These are phyloP conservation scores for Pholis gunnellus DNA, from an alignment of 2,113 vertebrate genomes.

Conservation along the genomic window DNA sequence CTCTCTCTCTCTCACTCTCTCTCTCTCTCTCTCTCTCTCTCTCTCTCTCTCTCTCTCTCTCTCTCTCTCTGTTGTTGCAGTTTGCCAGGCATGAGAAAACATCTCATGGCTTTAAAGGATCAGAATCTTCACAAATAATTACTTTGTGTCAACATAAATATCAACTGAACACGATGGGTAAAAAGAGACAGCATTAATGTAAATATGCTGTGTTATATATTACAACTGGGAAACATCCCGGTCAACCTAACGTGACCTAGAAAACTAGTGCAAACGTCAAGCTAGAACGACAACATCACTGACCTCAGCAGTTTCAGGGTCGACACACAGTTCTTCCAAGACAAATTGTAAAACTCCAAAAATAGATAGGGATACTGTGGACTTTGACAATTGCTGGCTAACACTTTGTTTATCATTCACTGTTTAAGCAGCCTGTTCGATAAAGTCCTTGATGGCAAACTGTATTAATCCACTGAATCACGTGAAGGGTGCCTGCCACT, in stretches of 20 bases:
- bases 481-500: conserved; percentile 39
- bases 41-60: no score
- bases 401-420: conserved; percentile 51
- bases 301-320: conserved; percentile 44
- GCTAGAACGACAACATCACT: conserved; percentile 11
- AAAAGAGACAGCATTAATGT: neutral
- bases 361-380: conserved; percentile 67
- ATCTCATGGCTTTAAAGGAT: conserved; percentile 2
- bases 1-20: no score
- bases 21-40: neutral
- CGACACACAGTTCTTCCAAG: conserved; percentile 53
- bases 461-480: conserved; percentile 45
- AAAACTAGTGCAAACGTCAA: conserved; percentile 39
- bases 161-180: no score
- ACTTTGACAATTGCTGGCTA: conserved; percentile 50
- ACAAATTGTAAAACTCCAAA: conserved; percentile 67
- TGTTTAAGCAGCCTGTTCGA: conserved; percentile 40
- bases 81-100: neutral
- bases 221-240: conserved; percentile 12
- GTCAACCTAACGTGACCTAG: conserved; percentile 24
- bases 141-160: neutral
- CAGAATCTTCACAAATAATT: neutral
- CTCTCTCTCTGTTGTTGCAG: neutral
- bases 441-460: conserved; percentile 41
- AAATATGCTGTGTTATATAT: neutral